Percentiles rank a stretch among this genome's conserved stretches.
phyloP scores from a whole-genome alignment of 2,113 vertebrate species.

The Ageneiosus marmoratus region DNA sequence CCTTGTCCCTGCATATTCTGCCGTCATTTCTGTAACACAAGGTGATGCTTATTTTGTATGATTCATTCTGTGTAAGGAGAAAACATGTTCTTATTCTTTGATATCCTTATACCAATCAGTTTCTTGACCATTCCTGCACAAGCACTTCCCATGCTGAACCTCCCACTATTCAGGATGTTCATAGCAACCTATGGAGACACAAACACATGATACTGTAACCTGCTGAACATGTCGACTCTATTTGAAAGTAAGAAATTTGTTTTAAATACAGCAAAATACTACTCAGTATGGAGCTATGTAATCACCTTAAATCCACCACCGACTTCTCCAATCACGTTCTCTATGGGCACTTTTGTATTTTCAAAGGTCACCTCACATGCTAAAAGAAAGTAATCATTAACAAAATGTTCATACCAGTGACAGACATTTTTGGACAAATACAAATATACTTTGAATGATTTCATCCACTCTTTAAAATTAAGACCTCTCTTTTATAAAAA shows the following conservation, averaged over 20 bases:
- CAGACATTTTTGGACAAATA: neutral
- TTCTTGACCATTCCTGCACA: slow-evolving; percentile 91
- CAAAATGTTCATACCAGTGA: neutral
- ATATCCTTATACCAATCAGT: slow-evolving; percentile 80
- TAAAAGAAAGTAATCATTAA: slow-evolving; percentile 50
- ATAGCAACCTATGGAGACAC: slow-evolving; percentile 83
- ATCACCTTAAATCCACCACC: slow-evolving; percentile 96
- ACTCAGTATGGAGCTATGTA: neutral
- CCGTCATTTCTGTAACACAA: slow-evolving; percentile 75
- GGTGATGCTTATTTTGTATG: neutral
- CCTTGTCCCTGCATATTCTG: slow-evolving; percentile 89
- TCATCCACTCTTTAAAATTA: neutral
- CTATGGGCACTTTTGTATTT: slow-evolving; percentile 87
- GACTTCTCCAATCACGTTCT: slow-evolving; percentile 93
- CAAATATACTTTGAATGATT: neutral
- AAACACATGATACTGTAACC: slow-evolving; percentile 2
- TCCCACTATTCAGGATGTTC: slow-evolving; percentile 92
- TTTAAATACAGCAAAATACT: neutral
- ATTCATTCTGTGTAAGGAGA: neutral
- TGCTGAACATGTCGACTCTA: neutral
- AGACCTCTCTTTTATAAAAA: neutral
- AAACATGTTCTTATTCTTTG: neutral
- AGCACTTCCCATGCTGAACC: slow-evolving; percentile 91
- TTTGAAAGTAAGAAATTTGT: no score
- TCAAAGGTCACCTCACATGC: slow-evolving; percentile 93